Percentiles rank a stretch among this genome's conserved stretches.
Conservation (phyloP, 2,797 vertebrate species). For the Cossypha caffra region DNA sequence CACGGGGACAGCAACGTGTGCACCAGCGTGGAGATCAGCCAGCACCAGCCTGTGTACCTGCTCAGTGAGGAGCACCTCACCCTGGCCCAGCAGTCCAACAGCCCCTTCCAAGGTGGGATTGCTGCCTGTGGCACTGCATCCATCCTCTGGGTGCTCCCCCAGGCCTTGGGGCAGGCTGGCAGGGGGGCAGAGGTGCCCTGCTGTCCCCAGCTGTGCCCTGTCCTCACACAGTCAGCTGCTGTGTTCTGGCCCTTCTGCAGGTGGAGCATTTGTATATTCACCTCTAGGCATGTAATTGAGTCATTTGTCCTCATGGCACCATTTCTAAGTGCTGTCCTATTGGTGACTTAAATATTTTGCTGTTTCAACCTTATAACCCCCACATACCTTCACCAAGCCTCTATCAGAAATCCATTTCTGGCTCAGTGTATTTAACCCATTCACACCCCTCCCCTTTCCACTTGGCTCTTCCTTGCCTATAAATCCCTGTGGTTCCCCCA, state of each 20-base stretch:
- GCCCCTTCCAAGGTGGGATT: slow-evolving; percentile 92
- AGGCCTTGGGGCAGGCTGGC: not conserved
- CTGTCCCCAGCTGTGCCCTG: not conserved
- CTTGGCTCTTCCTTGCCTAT: not conserved
- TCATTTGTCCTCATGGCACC: not conserved
- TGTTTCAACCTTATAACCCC: not conserved
- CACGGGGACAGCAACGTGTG: slow-evolving; percentile 98
- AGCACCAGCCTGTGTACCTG: slow-evolving; percentile 96
- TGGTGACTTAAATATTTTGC: not conserved
- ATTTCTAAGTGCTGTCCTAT: not conserved
- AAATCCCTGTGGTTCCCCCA: slow-evolving; percentile 10
- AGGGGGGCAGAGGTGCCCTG: not conserved
- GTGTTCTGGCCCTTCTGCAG: not conserved
- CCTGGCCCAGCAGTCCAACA: slow-evolving; percentile 93
- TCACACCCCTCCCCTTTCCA: not conserved
- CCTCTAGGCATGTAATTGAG: not conserved
- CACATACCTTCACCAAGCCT: rapidly evolving
- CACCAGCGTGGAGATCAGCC: slow-evolving; percentile 99
- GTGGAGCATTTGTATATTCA: not conserved
- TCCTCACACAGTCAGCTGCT: not conserved
- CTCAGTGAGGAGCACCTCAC: slow-evolving; percentile 95
- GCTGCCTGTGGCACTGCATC: rapidly evolving
- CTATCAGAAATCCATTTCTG: not conserved
- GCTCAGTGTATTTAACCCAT: not conserved
- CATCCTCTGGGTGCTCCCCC: not conserved